These are phyloP conservation scores for Harpagus bidentatus DNA, from an alignment of 2,113 vertebrate species.

Conservation along the genomic window DNA sequence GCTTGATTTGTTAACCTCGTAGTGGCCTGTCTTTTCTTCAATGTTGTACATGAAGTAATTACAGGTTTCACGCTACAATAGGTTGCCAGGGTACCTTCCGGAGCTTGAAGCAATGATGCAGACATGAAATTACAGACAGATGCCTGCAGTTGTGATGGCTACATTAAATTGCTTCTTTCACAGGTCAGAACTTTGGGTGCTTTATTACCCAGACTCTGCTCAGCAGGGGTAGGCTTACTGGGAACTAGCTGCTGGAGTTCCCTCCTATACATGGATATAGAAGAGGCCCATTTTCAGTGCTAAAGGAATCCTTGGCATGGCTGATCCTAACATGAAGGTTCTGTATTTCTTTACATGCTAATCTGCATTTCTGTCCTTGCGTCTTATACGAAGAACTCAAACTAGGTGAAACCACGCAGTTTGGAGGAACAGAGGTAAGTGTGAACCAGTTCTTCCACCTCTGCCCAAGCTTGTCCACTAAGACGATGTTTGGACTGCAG, in stretches of 20 bases:
- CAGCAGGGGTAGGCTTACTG: background rate
- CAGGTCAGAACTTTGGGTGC: background rate
- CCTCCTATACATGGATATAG: background rate
- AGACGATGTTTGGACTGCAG: background rate
- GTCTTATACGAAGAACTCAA: background rate
- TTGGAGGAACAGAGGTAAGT: background rate
- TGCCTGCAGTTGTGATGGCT: background rate
- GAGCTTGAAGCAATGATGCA: background rate
- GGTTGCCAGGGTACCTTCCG: background rate
- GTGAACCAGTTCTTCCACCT: background rate
- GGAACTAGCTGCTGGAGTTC: background rate
- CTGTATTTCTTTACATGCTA: background rate
- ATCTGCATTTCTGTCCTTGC: background rate
- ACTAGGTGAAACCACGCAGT: background rate
- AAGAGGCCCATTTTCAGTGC: background rate
- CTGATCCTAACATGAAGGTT: background rate
- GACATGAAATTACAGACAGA: background rate
- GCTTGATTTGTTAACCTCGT: background rate
- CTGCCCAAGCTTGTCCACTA: background rate
- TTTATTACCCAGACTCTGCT: background rate
- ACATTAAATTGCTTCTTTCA: background rate
- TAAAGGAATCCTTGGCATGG: background rate
- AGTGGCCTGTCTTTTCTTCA: background rate
- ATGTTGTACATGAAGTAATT: background rate
- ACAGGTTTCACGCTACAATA: background rate